Evolutionary conservation across 2,797 vertebrate genomes (phyloP).

Genomic region (Ibycter americanus): DNA sequence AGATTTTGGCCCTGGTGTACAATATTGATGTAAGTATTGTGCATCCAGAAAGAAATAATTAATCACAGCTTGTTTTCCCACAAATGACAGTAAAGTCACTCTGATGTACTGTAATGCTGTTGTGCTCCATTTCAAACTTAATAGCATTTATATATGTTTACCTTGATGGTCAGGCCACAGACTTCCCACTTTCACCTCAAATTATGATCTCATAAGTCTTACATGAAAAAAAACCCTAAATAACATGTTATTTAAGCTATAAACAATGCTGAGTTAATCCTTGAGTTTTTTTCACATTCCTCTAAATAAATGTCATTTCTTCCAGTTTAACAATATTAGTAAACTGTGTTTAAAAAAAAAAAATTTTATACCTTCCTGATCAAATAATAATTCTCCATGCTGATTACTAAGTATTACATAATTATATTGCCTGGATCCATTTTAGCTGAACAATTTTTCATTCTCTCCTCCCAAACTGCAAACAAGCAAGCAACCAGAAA

Average conservation of each 20-base stretch:
- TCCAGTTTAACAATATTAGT: conserved; percentile 49
- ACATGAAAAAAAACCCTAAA: background rate
- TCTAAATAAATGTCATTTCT: conserved; percentile 49
- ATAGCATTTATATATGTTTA: background rate
- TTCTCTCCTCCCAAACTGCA: background rate
- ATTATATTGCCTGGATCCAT: conserved; percentile 32
- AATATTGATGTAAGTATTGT: background rate
- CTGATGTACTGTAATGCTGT: background rate
- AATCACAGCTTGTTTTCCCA: background rate
- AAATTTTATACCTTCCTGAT: conserved; percentile 64
- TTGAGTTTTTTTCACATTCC: conserved; percentile 13
- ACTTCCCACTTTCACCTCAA: conserved; percentile 2
- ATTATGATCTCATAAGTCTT: background rate
- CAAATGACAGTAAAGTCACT: background rate
- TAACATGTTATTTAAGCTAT: background rate
- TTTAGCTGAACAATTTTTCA: conserved; percentile 19
- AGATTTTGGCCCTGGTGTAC: background rate
- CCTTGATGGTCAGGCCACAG: background rate
- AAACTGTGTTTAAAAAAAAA: conserved; percentile 17
- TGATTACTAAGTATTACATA: conserved; percentile 30
- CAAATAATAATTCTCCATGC: conserved; percentile 51
- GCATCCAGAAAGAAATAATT: background rate
- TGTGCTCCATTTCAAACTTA: background rate
- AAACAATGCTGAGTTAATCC: conserved; percentile 1
- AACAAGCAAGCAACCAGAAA: background rate